These are phyloP conservation scores for Mormyrops attenuatus DNA, from an alignment of 2,797 vertebrate species.

Conservation along the genomic window DNA sequence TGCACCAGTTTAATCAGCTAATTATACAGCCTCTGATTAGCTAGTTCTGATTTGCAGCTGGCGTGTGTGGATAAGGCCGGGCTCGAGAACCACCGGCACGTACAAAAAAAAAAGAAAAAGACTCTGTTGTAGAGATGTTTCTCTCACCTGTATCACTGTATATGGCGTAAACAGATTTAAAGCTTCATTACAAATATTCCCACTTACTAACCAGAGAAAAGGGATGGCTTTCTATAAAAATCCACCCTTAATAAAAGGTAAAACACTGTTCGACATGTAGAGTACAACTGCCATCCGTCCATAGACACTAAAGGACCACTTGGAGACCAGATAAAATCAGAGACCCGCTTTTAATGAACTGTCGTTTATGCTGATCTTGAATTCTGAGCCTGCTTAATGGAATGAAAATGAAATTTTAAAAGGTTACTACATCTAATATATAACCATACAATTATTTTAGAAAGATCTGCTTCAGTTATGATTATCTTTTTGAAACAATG, in stretches of 20 bases:
- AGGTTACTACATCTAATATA: not conserved
- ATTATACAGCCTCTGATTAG: conserved; percentile 1
- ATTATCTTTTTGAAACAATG: conserved; percentile 3
- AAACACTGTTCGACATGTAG: conserved; percentile 14
- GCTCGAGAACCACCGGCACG: not conserved
- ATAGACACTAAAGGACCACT: conserved; percentile 14
- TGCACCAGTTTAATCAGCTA: not conserved
- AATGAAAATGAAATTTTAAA: not conserved
- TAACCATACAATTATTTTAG: not conserved
- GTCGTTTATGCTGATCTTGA: not conserved
- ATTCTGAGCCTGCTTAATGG: not conserved
- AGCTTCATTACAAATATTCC: not conserved
- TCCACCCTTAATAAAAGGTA: conserved; percentile 7
- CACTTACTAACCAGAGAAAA: not conserved
- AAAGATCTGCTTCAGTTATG: not conserved
- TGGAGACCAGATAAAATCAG: not conserved
- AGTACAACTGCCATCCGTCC: not conserved
- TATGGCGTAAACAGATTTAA: not conserved
- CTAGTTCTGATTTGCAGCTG: not conserved
- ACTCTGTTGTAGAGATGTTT: not conserved
- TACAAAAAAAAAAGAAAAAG: not conserved
- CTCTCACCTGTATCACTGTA: not conserved
- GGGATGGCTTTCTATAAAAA: not conserved
- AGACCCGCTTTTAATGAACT: not conserved
- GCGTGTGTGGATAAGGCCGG: not conserved